Evolutionary conservation across 2,113 vertebrate species (phyloP).

Genomic region (Setophaga petechia): DNA sequence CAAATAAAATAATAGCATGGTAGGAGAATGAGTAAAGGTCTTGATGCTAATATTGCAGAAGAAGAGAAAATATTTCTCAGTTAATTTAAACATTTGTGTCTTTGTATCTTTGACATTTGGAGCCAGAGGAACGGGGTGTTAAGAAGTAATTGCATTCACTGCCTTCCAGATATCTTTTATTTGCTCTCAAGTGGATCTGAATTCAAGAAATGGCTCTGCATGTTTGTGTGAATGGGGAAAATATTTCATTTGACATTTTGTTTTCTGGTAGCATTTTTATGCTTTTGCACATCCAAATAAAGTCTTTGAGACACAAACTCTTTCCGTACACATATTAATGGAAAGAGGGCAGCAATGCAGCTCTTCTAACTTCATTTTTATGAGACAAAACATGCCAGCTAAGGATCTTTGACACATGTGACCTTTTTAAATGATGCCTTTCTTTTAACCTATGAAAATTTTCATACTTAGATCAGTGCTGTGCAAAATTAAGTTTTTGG

Average conservation of each 20-base stretch:
- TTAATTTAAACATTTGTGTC: slow-evolving; percentile 59
- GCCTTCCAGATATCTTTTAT: slow-evolving; percentile 54
- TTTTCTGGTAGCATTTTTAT: slow-evolving; percentile 28
- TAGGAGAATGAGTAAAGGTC: not conserved
- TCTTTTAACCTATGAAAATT: not conserved
- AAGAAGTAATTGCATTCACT: slow-evolving; percentile 44
- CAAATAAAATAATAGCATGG: slow-evolving; percentile 13
- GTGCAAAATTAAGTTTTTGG: not conserved
- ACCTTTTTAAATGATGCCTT: not conserved
- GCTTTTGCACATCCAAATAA: not conserved
- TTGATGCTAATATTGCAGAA: slow-evolving; percentile 42
- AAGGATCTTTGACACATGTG: not conserved
- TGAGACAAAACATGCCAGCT: not conserved
- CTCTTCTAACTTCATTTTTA: not conserved
- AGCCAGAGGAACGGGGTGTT: slow-evolving; percentile 17
- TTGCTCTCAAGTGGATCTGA: slow-evolving; percentile 34
- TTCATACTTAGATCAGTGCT: not conserved
- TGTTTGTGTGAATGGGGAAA: not conserved
- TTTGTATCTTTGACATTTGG: slow-evolving; percentile 60
- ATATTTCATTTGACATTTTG: slow-evolving; percentile 55
- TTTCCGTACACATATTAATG: not conserved
- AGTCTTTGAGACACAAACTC: not conserved
- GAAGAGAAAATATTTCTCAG: slow-evolving; percentile 25
- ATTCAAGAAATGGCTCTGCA: slow-evolving; percentile 14
- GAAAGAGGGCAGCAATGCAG: not conserved